Percentiles rank a stretch among this genome's conserved stretches.
phyloP scores from a whole-genome alignment of 2,888 invertebrate species.

The Orchesellides sinensis region DNA sequence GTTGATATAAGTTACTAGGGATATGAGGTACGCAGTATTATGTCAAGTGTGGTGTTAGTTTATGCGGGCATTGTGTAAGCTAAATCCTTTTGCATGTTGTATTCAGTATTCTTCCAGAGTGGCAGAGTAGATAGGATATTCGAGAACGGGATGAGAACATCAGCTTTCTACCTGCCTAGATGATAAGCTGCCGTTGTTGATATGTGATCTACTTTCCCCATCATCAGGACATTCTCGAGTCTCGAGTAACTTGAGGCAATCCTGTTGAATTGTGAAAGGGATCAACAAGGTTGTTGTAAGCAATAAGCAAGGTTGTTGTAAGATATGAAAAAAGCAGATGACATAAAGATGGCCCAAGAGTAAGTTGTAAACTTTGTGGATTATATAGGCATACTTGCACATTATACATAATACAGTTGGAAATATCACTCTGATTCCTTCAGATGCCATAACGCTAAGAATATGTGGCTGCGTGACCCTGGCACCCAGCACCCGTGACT shows the following conservation, averaged over 20 bases:
- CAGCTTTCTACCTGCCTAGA: slow-evolving; percentile 79
- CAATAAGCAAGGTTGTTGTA: no score
- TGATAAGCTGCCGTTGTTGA: no score
- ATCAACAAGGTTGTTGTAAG: slow-evolving; percentile 18
- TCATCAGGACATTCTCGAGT: slow-evolving; percentile 78
- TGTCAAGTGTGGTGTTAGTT: not conserved
- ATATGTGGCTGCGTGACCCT: no score
- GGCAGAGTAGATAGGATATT: slow-evolving; percentile 98
- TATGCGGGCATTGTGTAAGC: not conserved
- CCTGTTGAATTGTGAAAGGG: slow-evolving; percentile 76
- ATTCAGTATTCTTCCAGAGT: slow-evolving; percentile 95
- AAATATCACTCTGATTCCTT: slow-evolving; percentile 88
- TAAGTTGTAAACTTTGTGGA: no score
- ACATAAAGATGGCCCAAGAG: no score
- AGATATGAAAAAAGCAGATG: not conserved
- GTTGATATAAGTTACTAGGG: no score
- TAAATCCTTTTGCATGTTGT: slow-evolving; percentile 83
- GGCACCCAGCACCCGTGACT: no score
- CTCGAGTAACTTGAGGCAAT: slow-evolving; percentile 86
- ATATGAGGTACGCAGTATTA: no score
- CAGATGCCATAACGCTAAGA: slow-evolving; percentile 93
- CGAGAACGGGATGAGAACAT: slow-evolving; percentile 99
- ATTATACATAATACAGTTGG: no score
- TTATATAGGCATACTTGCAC: no score
- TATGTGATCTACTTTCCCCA: slow-evolving; percentile 76